Base-by-base conservation (phyloP, 1,140 invertebrate species). In the Rhagoletis zephyria region DNA sequence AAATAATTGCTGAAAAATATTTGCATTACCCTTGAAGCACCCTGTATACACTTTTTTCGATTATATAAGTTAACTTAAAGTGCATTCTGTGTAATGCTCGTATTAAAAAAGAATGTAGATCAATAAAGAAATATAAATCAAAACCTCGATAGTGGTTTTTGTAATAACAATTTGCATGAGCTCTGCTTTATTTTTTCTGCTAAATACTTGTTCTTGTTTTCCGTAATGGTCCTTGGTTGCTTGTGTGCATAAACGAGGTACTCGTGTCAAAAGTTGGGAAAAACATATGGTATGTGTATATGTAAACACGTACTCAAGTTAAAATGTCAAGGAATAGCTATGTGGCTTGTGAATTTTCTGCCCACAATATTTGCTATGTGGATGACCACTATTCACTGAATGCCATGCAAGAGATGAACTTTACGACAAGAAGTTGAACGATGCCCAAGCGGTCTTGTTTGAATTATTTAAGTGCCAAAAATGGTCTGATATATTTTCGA, bases 31-130 rank as follows among this genome's bases (percentile, higher is more conserved):
- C 30, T 1, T 30, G 30, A 30, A 30, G 30, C 30, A 30, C 30
- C 30, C 30, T 30, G 30, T 30, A 30, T 30, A 0, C 30, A 30
- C 30, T 30, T 30, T 30, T 30, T 30, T 30, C 30, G 30, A 30
- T 30, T 30, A 30, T 30, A 30, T 30, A 0, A 30, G 30, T 30
- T 30, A 30, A 30, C 30, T 30, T 30, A 30, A 30, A 30, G 30
- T 30, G 30, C 30, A 30, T 30, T 30, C 30, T 30, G 30, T 30
- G 30, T 30, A 30, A 30, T 30, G 1, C 30, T 30, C 30, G 30
- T 10, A 67, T 40, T 67, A 67, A 40, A 67, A 67, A 81, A 56
- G 48, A 56, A 81, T 51, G 19, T 56, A 56, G 74, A 48, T 51
- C 48, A 56, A 81, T 30, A 59, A 59, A 45, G 56, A 81, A 30